A percentile compares a stretch with the other conserved stretches of the same genome.
Evolutionary conservation across 1,140 invertebrate species (phyloP).

Genomic region (Portunus trituberculatus): DNA sequence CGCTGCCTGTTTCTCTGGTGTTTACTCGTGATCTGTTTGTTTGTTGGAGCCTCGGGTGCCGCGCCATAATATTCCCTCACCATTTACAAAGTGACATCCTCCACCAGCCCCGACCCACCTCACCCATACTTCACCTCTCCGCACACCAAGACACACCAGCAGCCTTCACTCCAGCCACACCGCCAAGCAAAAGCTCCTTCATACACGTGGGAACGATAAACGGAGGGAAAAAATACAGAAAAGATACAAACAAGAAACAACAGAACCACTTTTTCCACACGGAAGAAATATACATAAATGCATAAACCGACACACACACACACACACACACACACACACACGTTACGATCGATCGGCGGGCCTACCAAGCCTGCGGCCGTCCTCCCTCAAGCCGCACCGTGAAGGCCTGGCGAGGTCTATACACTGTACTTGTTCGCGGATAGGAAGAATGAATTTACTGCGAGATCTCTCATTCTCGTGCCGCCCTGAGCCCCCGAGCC

Average conservation of each 20-base stretch:
- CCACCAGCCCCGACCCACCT: not conserved
- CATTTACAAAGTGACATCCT: not conserved
- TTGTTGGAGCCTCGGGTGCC: slow-evolving; percentile 37
- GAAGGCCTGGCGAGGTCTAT: slow-evolving; percentile 25
- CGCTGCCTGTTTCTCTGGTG: slow-evolving; percentile 40
- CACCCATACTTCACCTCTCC: no score
- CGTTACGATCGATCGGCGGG: not conserved
- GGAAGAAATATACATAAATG: not conserved
- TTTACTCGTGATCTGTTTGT: slow-evolving; percentile 45
- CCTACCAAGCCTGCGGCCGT: slow-evolving; percentile 31
- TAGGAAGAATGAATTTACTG: not conserved
- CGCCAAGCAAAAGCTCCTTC: not conserved
- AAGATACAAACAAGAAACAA: not conserved
- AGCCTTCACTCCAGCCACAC: not conserved
- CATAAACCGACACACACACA: not conserved
- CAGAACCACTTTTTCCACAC: not conserved
- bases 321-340: slow-evolving; percentile 29
- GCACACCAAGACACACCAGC: not conserved
- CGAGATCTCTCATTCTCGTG: not conserved
- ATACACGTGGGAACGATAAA: not conserved
- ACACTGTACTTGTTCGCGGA: slow-evolving; percentile 39
- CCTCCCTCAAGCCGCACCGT: slow-evolving; percentile 7
- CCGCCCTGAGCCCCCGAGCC: not conserved
- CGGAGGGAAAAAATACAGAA: not conserved
- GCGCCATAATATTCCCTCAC: slow-evolving; percentile 33